A percentile compares a stretch with the other conserved stretches of the same genome.
These are phyloP conservation scores for Pogonocherus hispidulus DNA, from an alignment of 2,888 invertebrate genomes.

Conservation along the genomic window DNA sequence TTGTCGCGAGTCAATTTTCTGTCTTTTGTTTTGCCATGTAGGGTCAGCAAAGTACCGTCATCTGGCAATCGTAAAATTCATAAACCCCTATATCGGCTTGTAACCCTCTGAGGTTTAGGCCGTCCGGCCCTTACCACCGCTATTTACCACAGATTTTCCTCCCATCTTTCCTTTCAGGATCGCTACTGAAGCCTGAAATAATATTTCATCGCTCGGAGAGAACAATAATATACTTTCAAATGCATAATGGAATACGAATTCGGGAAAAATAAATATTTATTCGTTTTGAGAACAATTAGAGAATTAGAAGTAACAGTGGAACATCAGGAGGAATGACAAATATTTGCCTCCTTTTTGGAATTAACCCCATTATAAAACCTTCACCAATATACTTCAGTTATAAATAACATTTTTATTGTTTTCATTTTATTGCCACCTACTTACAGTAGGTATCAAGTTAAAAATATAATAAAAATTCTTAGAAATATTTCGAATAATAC, in stretches of 20 bases:
- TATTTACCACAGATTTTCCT: conserved; percentile 32
- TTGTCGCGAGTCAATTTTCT: conserved; percentile 41
- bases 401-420: neutral
- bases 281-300: conserved; percentile 37
- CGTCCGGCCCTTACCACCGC: conserved; percentile 10
- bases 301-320: neutral
- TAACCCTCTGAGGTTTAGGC: conserved; percentile 16
- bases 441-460: neutral
- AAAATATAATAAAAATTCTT: neutral
- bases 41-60: conserved; percentile 42
- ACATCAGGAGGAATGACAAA: neutral
- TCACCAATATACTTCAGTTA: neutral
- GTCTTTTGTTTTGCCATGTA: conserved; percentile 37
- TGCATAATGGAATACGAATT: conserved; percentile 41
- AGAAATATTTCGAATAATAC: too few species aligned
- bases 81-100: conserved; percentile 22
- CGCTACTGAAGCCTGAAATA: conserved; percentile 37
- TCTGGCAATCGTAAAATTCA: conserved; percentile 43
- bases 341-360: neutral
- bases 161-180: conserved; percentile 27
- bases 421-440: neutral
- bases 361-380: neutral
- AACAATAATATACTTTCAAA: conserved; percentile 41
- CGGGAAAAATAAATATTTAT: conserved; percentile 39
- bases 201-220: conserved; percentile 41